Base-by-base conservation (phyloP, 2,113 vertebrate species). In the Rhea pennata region DNA sequence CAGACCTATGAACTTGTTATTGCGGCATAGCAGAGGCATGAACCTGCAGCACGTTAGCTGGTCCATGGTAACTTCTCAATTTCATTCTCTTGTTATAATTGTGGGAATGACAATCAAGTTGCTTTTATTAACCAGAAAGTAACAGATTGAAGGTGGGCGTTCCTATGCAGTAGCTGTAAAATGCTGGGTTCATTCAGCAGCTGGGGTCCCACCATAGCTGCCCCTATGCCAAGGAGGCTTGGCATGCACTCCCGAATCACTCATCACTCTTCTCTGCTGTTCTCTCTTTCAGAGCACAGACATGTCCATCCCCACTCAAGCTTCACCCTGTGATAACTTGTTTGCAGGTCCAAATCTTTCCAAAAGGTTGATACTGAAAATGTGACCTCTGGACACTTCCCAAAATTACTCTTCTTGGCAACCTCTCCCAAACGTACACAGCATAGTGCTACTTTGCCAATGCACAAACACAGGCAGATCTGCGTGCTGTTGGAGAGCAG, bases 231-330 rank as follows among this genome's bases (percentile, higher is more conserved):
- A 36, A 36, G 36, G 36, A 36, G 36, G 36, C 36, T 36, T 46
- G 14, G 44, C 44, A 46, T 58, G 56, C 56, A 31, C n/a, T 53
- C n/a, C 58, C 48, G 27, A 58, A 77, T 58, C 44, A 40, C 7
- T 1, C 58, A 74, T 58, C 78, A 19, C 15, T 36, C n/a, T 10
- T 42, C 2, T 0, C 26, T 42, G 17, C 70, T 12, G 14, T 58
- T 7, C 24, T 56, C 46, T 48, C 26, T 36, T 2, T 17, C 31
- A 0, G 1, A 81, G 46, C 36, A 56, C 0, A 0, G 20, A 36
- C 3, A 1, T 5, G 26, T 27, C 77, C 75, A 36, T 9, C 9
- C 29, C 24, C 21, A 50, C 59, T 58, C 48, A 67, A 23, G 36
- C 0, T 0, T 15, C 78, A 58, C n/a, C 31, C 67, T 51, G 26